A percentile compares a stretch with the other conserved stretches of the same genome.
phyloP scores from a whole-genome alignment of 2,113 vertebrate genomes.

The Mastomys natalensis region DNA sequence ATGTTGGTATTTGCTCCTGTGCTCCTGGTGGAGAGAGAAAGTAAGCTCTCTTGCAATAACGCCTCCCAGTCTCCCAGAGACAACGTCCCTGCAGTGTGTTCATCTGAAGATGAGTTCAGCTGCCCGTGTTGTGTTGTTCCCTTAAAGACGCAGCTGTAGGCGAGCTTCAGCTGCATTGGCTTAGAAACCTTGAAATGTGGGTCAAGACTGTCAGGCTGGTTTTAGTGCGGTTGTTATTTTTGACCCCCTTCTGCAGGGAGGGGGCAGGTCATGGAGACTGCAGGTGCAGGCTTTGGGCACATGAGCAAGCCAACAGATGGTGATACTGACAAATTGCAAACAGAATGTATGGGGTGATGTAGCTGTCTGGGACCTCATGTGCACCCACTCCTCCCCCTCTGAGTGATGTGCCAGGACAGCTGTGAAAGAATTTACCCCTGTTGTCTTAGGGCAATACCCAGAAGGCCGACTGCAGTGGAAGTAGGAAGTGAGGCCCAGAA shows the following conservation, averaged over 20 bases:
- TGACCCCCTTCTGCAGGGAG: neutral
- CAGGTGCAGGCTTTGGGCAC: neutral
- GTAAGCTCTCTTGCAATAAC: constrained; percentile 25
- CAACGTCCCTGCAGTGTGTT: neutral
- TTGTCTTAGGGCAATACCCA: neutral
- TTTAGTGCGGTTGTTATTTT: neutral
- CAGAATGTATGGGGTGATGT: neutral
- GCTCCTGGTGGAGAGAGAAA: neutral
- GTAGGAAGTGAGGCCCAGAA: neutral
- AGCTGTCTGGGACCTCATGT: neutral
- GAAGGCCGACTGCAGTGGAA: neutral
- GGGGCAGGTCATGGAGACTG: neutral
- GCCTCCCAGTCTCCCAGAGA: constrained; percentile 1
- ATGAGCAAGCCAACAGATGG: neutral
- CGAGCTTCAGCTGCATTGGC: neutral
- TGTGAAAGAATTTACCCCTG: neutral
- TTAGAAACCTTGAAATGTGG: constrained; percentile 11
- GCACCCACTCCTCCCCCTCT: neutral
- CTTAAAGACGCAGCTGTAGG: constrained; percentile 53
- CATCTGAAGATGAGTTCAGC: neutral
- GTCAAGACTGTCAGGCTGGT: constrained; percentile 32
- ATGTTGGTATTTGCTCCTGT: constrained; percentile 1
- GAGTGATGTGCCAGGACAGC: neutral
- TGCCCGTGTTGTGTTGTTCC: neutral
- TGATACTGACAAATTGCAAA: neutral